Conservation (phyloP, 2,888 invertebrate species). For the Masnerella sp. region DNA sequence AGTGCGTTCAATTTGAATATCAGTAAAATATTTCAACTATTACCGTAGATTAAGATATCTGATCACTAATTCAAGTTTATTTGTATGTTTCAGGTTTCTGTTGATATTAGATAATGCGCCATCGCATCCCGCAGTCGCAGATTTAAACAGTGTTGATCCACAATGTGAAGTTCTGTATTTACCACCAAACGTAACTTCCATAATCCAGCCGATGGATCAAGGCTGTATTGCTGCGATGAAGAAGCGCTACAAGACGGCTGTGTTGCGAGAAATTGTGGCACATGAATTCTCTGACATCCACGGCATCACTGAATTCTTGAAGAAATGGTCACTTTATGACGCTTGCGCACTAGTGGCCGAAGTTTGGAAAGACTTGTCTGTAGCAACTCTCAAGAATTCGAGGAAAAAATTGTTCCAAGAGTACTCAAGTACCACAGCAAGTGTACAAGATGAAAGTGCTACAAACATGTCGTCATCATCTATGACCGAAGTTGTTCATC, state of each 20-base stretch:
- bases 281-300: not conserved
- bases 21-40: not conserved
- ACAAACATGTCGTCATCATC: no score
- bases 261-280: not conserved
- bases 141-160: not conserved
- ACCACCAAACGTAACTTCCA: not conserved
- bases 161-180: not conserved
- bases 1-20: not conserved
- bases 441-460: no score
- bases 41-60: no score
- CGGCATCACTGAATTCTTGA: not conserved
- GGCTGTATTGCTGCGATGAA: not conserved
- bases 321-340: not conserved
- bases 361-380: not conserved
- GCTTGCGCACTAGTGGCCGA: not conserved
- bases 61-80: no score
- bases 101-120: not conserved
- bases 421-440: not conserved
- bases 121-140: not conserved
- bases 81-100: not conserved
- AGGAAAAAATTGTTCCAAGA: not conserved
- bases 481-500: no score
- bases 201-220: not conserved
- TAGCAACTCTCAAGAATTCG: not conserved
- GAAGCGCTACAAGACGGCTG: not conserved